Evolutionary conservation across 2,113 vertebrate genomes (phyloP), one percentile per base, ranked within the genome.

Genomic region (Silurus asotus): DNA sequence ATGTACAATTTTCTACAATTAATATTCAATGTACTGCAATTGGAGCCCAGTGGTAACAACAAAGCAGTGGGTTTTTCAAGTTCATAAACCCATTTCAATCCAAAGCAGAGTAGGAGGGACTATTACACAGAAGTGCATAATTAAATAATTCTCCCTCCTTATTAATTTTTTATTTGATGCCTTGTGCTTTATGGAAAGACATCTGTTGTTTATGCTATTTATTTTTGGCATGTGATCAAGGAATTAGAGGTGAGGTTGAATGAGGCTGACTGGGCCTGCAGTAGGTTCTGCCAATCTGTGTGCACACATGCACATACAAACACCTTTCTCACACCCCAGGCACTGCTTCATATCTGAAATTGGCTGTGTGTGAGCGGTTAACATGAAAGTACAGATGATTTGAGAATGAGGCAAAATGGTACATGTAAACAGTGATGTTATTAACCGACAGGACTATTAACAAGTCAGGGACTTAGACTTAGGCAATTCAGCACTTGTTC

Each of bases 191-290:
- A 14, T 84, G 86, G 90, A 88, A 85, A 90, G 55, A 87, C 87
- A 88, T 89, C 89, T 93, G 89, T 84, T 94, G 90, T 93, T 94
- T 91, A 92, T 88, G 87, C 90, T 90, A 88, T 75, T 55, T n/a
- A 9, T 11, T 81, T 51, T 45, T 93, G 93, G 89, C 88, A 13
- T 53, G 51, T 37, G 90, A 90, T 92, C 89, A 93, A 93, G 90
- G 89, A 86, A 86, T 91, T 91, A 92, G 86, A 89, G 77, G 84
- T 85, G 82, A 72, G 82, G 85, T 79, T 87, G 56, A 87, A 89
- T 85, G 88, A 87, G 75, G 81, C 86, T 88, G 90, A 92, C 83
- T 90, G 82, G 83, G 90, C 87, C 87, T 90, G 91, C 28, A 64
- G 25, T 86, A 89, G 86, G 92, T 92, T 88, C 90, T 87, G 84